Evolutionary conservation across 2,888 invertebrate species (phyloP).

Genomic region (Erebia ligea): DNA sequence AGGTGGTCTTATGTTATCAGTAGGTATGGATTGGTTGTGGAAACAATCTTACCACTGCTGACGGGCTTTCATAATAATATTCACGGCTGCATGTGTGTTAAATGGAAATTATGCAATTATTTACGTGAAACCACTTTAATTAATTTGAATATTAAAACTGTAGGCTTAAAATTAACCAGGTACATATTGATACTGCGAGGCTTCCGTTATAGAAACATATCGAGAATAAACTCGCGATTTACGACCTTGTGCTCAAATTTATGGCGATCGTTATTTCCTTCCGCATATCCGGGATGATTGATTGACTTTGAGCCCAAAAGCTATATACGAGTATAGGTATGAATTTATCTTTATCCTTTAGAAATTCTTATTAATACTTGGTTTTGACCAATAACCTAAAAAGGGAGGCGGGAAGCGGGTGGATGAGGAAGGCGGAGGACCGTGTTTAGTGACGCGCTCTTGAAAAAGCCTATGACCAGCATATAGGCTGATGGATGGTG

Average conservation of each 20-base stretch:
- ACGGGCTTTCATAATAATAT: too few relatives aligned
- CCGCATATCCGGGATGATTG: slow-evolving; percentile 14
- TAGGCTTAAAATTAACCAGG: slow-evolving; percentile 6
- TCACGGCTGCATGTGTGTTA: too few relatives aligned
- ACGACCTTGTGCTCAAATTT: slow-evolving; percentile 15
- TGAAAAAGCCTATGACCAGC: too few relatives aligned
- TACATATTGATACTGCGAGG: background rate
- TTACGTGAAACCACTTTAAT: background rate
- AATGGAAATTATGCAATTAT: background rate
- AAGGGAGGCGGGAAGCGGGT: too few relatives aligned
- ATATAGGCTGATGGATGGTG: too few relatives aligned
- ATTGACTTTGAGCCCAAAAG: slow-evolving; percentile 10
- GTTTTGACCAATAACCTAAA: too few relatives aligned
- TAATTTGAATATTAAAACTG: background rate
- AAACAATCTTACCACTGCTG: too few relatives aligned
- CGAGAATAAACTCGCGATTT: slow-evolving; percentile 6
- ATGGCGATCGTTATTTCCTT: slow-evolving; percentile 24
- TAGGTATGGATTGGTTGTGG: too few relatives aligned
- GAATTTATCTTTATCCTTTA: background rate
- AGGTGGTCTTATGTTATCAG: too few relatives aligned
- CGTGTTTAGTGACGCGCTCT: too few relatives aligned
- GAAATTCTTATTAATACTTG: too few relatives aligned
- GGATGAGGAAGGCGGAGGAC: too few relatives aligned
- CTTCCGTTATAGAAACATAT: slow-evolving; percentile 13
- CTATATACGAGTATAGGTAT: background rate